Base-by-base conservation (phyloP, 2,797 vertebrate genomes). In the Lophotriccus pileatus region DNA sequence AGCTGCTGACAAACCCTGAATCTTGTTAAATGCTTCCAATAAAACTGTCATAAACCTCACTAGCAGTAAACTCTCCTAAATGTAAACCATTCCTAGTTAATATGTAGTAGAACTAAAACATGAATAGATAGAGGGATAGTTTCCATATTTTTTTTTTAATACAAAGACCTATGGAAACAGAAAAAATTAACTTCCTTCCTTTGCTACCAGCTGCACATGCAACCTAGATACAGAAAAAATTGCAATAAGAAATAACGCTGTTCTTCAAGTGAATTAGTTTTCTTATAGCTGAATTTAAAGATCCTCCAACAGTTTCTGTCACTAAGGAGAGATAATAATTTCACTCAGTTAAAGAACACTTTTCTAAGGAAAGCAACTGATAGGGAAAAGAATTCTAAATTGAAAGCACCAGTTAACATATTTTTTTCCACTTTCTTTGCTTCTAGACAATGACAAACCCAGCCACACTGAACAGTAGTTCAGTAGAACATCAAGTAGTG, bases 251-350 rank as follows among this genome's bases (percentile, higher is more conserved):
- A 32, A 43, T 32, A 79, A 34, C 43, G 46, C 9, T 80, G 25
- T 70, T 97, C 49, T 92, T 53, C 69, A 94, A 77, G 41, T 80
- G 63, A 94, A 96, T 90, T 85, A 50, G 23, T 59, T 91, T 78
- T 84, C 9, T 70, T 82, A 32, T 24, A 75, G 44, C 36, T 79
- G 69, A 92, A 87, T 92, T 96, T 94, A 96, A 97, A 95, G 60
- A 70, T 77, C 55, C 43, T 89, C 30, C 53, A 93, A 92, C 90
- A 95, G 36, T 77, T 95, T 86, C 62, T 96, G 79, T 95, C 70
- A 94, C 37, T 49, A 64, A 52, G 19, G 49, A 75, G 41, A 86
- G 39, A 37, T 5, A 74, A 63, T 39, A 70, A 9, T 37, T 89
- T 50, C 19, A 80, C 3, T 12, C 46, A 34, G 15, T 68, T 68